Percentiles rank a stretch among this genome's conserved stretches.
Conservation (phyloP, 2,113 vertebrate species). For the Callocephalon fimbriatum region DNA sequence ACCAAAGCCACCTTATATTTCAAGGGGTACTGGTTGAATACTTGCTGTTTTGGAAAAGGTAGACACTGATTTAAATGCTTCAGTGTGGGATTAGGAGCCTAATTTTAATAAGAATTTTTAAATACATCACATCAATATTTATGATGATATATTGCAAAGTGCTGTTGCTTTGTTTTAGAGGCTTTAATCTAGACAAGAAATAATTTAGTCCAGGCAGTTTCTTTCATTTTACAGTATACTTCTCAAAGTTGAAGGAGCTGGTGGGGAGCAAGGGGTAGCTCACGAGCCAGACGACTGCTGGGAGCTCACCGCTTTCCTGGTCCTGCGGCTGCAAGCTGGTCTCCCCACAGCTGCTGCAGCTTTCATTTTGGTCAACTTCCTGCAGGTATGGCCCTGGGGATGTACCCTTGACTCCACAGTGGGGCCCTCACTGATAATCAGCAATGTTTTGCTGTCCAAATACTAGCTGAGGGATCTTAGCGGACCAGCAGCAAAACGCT, state of each 20-base stretch:
- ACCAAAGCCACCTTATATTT: conserved; percentile 20
- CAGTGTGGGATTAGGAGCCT: conserved; percentile 26
- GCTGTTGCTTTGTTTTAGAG: conserved; percentile 16
- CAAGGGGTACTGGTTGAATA: neutral
- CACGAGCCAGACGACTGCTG: fast-evolving
- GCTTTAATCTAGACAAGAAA: conserved; percentile 17
- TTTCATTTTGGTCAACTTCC: neutral
- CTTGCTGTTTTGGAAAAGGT: neutral
- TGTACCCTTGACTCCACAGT: neutral
- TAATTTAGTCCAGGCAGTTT: neutral
- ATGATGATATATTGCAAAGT: neutral
- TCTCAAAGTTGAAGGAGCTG: neutral
- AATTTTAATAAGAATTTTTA: conserved; percentile 40
- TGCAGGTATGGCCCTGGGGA: neutral
- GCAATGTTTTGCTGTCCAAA: neutral
- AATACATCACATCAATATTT: conserved; percentile 39
- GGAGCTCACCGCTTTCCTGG: neutral
- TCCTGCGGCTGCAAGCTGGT: neutral
- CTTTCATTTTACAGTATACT: neutral
- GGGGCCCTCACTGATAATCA: neutral
- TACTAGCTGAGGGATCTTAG: neutral
- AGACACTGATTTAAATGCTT: conserved; percentile 32
- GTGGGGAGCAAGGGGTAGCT: neutral
- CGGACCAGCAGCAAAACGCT: neutral
- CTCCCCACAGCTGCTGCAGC: neutral